Evolutionary conservation across 1,140 invertebrate species (phyloP), one percentile per base, ranked within the genome.

Genomic region (Neotoxoptera formosana): DNA sequence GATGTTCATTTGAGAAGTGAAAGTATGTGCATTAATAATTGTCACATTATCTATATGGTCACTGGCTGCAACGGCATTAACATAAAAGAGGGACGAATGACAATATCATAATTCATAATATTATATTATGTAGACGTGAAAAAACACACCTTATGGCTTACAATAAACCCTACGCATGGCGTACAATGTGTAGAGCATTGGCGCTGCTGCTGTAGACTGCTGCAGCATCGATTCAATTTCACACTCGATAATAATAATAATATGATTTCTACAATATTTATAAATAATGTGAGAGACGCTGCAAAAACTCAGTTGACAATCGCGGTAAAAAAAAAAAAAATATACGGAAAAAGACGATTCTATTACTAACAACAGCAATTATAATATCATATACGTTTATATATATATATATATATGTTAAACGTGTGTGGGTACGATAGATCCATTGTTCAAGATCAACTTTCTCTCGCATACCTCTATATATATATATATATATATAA

Each of bases 381-480:
- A 90, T 90, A 41, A 76, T 56, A n/a, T 88, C 20, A n/a, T 41
- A 30, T 41, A 30, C 41, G 34, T 7, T n/a, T 34, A 87, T 45
- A 47, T 47, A 47, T 45, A 86, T 23, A 47, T 86, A 45, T 47
- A 14, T 51, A 7, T 34, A 25, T 25, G 20, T 30, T 25, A 30
- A 1, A 89, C 56, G 88, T 41, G 53, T 25, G 88, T 90, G 88
- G 88, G 88, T 36, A 45, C 53, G 23, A 41, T 90, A 90, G 53
- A 36, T 90, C 88, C 88, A 90, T 90, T 90, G 88, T 90, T 90
- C 51, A 56, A 90, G 51, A 60, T 90, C 88, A 56, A 90, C 88
- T 90, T 90, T 90, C 88, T 90, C 88, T 90, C 25, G 53, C 34
- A 56, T 90, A 89, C 87, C 87, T 56, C 41, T 48, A 23, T 41